Percentiles rank a stretch among this genome's conserved stretches.
Conservation (phyloP, 2,113 vertebrate genomes). For the Bufo bufo region DNA sequence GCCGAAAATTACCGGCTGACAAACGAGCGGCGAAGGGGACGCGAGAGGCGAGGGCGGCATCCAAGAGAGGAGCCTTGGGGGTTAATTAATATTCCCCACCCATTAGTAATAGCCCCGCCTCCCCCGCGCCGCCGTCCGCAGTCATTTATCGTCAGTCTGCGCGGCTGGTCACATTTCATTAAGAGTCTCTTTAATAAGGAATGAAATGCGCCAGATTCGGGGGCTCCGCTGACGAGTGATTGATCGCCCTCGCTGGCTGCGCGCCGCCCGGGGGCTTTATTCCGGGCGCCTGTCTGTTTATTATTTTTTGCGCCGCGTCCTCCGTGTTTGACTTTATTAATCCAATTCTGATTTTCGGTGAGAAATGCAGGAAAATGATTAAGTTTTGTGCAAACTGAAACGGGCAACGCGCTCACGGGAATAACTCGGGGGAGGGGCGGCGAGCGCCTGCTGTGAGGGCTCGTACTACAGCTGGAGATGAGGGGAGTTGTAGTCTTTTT, state of each 20-base stretch:
- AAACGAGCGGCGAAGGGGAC: neutral
- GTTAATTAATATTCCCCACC: neutral
- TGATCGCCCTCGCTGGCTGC: conserved; percentile 26
- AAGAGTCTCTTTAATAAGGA: conserved; percentile 45
- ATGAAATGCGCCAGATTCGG: neutral
- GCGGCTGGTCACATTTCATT: conserved; percentile 40
- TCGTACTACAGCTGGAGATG: no score
- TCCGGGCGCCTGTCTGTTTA: neutral
- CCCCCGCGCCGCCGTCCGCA: neutral
- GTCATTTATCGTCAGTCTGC: neutral
- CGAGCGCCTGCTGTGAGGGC: neutral
- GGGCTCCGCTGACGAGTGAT: neutral
- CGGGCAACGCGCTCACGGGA: neutral
- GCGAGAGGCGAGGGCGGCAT: no score
- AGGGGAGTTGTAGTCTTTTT: no score
- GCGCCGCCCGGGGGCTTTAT: neutral
- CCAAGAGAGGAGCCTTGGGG: neutral
- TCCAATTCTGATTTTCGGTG: conserved; percentile 25
- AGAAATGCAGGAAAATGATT: conserved; percentile 3
- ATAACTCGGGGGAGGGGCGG: neutral
- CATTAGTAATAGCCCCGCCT: neutral
- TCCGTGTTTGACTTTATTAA: conserved; percentile 12
- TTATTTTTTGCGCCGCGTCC: conserved; percentile 1
- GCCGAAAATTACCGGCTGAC: conserved; percentile 16
- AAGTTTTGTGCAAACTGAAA: neutral